Base-by-base conservation (phyloP, 2,888 invertebrate species). In the Invenusta paracnida region DNA sequence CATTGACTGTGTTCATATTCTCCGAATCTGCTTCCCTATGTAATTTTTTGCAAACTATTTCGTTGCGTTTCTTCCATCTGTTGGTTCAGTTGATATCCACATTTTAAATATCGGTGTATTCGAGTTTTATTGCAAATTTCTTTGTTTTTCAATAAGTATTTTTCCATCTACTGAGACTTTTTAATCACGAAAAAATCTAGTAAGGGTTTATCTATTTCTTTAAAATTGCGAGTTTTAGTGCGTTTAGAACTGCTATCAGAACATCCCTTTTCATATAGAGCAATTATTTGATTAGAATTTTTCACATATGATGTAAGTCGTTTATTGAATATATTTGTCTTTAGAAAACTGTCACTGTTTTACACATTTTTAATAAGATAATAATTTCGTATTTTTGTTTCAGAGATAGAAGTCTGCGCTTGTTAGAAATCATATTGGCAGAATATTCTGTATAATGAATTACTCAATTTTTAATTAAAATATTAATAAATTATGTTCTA, bases 121-220 rank as follows among this genome's bases (percentile, higher is more conserved):
- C 73, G 11, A 73, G 11, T 73, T 5, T 13, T 25, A 23, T 73
- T 73, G 73, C 25, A 73, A 23, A 73, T 23, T 13, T 5, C 23
- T 73, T 73, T 73, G 73, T 73, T 73, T 73, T 73, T 73, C 73
- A 5, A 73, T 5, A 73, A 73, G 73, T 23, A 73, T 73, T 23
- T 23, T 25, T 23, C 73, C 11, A 73, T 2, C 5, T 13, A 73
- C 25, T 13, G 11, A 25, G 5, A 73, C 5, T 73, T 73, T 73
- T 23, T 73, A 13, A 5, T 73, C 25, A 5, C 11, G 23, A n/a
- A 73, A 73, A 73, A 73, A 73, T 73, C 27, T 23, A 73, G 23
- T 25, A 73, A 23, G 2, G 73, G 73, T 73, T 73, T 73, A 23
- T 73, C 73, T 13, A 73, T 23, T 73, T 73, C 11, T 23, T 73